phyloP scores from a whole-genome alignment of 2,797 vertebrate genomes.

The Melanotaenia parkinsoni region DNA sequence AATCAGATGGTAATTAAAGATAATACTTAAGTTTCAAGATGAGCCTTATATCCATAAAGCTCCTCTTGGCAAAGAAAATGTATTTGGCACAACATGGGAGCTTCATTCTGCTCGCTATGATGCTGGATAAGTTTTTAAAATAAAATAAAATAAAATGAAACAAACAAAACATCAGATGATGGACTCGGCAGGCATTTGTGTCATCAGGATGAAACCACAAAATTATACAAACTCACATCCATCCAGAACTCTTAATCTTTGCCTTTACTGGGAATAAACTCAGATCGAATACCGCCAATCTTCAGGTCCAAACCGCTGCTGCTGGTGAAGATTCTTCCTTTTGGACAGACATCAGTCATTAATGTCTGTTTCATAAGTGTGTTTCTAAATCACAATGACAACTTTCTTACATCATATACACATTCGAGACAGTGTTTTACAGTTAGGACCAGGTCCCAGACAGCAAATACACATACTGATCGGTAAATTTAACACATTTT shows the following conservation, averaged over 20 bases:
- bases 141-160: too few species aligned
- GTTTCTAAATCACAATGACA: too few species aligned
- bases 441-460: neutral
- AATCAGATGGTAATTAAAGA: neutral
- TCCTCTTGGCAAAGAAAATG: too few species aligned
- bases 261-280: neutral
- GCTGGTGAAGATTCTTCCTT: neutral
- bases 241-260: neutral
- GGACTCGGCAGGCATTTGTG: neutral
- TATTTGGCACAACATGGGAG: too few species aligned
- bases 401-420: neutral
- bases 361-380: neutral
- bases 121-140: too few species aligned
- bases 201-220: neutral
- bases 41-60: too few species aligned
- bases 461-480: neutral
- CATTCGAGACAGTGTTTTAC: neutral
- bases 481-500: neutral
- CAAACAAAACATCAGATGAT: neutral
- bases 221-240: neutral
- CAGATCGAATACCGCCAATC: neutral
- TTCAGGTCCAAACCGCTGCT: neutral
- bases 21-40: too few species aligned
- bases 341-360: constrained; percentile 9
- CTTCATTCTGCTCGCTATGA: too few species aligned